phyloP scores from a whole-genome alignment of 2,888 invertebrate genomes.

The Tipula helvola region DNA sequence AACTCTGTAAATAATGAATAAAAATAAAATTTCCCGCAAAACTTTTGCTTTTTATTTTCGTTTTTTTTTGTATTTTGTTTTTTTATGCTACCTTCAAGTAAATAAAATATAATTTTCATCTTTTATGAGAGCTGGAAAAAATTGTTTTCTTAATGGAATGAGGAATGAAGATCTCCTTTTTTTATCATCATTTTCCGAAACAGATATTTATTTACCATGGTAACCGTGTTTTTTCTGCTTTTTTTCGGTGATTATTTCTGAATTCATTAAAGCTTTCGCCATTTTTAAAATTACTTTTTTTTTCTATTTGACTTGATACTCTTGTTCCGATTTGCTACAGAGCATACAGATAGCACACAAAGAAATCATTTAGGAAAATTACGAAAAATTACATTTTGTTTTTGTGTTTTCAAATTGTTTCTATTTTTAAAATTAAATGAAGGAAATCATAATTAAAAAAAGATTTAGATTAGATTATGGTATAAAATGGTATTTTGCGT shows the following conservation, averaged over 20 bases:
- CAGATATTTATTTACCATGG: slow-evolving; percentile 8
- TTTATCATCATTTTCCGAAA: background rate
- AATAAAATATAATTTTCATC: background rate
- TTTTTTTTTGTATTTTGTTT: background rate
- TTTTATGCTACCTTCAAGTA: background rate
- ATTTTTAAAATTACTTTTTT: background rate
- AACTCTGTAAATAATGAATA: background rate
- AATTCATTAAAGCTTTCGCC: slow-evolving; percentile 9
- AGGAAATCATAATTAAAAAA: slow-evolving; percentile 4
- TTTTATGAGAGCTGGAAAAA: background rate
- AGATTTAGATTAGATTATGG: slow-evolving; percentile 4
- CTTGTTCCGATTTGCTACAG: background rate
- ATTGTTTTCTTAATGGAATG: background rate
- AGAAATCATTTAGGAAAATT: slow-evolving; percentile 4
- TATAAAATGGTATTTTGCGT: background rate
- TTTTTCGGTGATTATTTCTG: background rate
- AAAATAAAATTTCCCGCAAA: background rate
- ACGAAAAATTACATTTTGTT: background rate
- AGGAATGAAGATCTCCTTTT: slow-evolving; percentile 4
- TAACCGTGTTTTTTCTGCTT: slow-evolving; percentile 8
- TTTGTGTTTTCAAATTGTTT: background rate
- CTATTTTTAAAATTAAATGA: background rate
- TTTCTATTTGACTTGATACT: background rate
- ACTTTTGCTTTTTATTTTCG: background rate
- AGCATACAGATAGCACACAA: background rate